Percentiles rank a stretch among this genome's conserved stretches.
Conservation (phyloP, 2,113 vertebrate genomes). For the Murina feae region DNA sequence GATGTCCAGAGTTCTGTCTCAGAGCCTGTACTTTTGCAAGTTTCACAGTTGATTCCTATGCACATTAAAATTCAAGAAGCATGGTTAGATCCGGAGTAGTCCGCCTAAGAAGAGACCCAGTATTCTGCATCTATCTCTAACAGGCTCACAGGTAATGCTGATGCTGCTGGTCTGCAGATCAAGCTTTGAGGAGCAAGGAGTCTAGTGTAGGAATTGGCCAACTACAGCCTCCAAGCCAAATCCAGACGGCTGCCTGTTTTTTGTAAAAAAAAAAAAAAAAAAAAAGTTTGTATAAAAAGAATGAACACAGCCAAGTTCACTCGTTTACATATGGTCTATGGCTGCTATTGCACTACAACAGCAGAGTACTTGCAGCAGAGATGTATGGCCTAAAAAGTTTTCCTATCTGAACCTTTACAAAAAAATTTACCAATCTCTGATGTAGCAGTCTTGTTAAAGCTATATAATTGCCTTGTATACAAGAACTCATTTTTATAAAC, state of each 20-base stretch:
- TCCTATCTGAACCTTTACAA: background rate
- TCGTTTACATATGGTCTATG: background rate
- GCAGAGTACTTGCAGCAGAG: background rate
- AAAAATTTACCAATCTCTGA: background rate
- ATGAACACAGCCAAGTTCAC: background rate
- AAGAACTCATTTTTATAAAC: slow-evolving; percentile 18
- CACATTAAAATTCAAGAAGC: background rate
- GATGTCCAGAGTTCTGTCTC: background rate
- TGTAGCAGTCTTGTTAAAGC: background rate
- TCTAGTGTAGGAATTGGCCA: background rate
- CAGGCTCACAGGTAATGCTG: background rate
- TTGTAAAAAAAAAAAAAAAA: background rate
- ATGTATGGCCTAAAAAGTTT: background rate
- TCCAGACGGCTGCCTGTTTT: background rate
- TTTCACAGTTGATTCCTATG: background rate
- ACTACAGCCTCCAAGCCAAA: background rate
- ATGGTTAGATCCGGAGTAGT: background rate
- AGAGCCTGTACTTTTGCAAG: background rate
- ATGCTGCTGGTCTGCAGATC: background rate
- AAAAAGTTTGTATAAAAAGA: background rate
- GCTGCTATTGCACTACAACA: background rate
- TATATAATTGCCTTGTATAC: background rate
- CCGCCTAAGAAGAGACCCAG: background rate
- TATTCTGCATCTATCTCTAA: background rate
- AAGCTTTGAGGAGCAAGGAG: background rate